These are phyloP conservation scores for Drosophila vallismaia DNA, from an alignment of 2,888 invertebrate species.

Conservation along the genomic window DNA sequence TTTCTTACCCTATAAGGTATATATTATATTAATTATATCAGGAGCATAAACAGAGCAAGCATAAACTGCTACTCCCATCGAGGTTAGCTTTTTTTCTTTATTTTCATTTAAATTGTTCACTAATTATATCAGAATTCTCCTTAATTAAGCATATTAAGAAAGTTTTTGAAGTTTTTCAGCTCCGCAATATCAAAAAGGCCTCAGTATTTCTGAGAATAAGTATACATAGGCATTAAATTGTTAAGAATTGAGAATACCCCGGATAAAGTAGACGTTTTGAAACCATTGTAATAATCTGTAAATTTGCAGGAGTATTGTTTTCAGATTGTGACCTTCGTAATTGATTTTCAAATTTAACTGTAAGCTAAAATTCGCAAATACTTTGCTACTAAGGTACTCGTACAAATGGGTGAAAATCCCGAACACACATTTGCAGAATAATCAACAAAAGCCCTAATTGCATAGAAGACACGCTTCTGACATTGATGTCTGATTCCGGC, in stretches of 20 bases:
- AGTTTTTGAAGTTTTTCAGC: neutral
- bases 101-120: slow-evolving; percentile 2
- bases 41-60: no score
- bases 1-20: no score
- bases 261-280: no score
- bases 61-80: no score
- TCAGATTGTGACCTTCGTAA: neutral
- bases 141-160: slow-evolving; percentile 19
- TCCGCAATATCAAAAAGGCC: no score
- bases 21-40: no score
- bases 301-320: no score
- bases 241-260: no score
- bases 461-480: slow-evolving; percentile 69
- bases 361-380: neutral
- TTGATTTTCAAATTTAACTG: neutral
- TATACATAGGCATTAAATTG: no score
- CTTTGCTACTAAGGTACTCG: neutral
- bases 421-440: slow-evolving; percentile 58
- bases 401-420: slow-evolving; percentile 24
- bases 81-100: neutral
- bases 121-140: slow-evolving; percentile 15
- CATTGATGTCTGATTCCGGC: slow-evolving; percentile 67
- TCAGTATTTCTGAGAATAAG: no score
- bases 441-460: slow-evolving; percentile 78
- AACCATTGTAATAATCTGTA: no score